A percentile compares a stretch with the other conserved stretches of the same genome.
These are phyloP conservation scores for Picus viridis DNA, from an alignment of 2,797 vertebrate species.

Conservation along the genomic window DNA sequence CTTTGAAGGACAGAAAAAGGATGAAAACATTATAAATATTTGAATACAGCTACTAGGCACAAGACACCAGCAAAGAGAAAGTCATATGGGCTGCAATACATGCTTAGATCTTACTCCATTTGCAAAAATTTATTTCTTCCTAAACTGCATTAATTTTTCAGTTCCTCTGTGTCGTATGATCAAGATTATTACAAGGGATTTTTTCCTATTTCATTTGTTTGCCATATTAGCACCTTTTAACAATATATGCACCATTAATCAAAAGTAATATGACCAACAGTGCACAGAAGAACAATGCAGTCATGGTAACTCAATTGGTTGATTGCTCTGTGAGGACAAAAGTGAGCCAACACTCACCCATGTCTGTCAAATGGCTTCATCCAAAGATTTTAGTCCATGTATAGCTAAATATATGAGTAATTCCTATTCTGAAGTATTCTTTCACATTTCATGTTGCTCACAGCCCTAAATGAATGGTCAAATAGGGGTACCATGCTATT, in stretches of 20 bases:
- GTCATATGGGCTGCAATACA: neutral
- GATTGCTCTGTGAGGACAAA: neutral
- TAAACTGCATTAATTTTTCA: neutral
- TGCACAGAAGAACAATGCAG: neutral
- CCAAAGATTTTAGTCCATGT: neutral
- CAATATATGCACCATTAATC: neutral
- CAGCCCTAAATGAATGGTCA: neutral
- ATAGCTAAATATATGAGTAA: neutral
- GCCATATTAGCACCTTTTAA: neutral
- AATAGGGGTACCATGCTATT: neutral
- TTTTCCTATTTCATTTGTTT: neutral
- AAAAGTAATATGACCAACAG: neutral
- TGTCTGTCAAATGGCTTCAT: neutral
- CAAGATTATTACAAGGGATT: neutral
- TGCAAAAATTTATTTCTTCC: neutral
- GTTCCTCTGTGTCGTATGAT: neutral
- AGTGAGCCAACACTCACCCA: neutral
- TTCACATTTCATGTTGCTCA: neutral
- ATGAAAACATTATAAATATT: neutral
- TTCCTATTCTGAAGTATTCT: neutral
- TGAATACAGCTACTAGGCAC: neutral
- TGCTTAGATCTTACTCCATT: neutral
- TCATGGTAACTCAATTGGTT: neutral
- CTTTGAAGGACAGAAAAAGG: conserved; percentile 71
- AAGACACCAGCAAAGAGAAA: neutral